A percentile compares a stretch with the other conserved stretches of the same genome.
Evolutionary conservation across 1,140 invertebrate genomes (phyloP).

Genomic region (Elymnias hypermnestra): DNA sequence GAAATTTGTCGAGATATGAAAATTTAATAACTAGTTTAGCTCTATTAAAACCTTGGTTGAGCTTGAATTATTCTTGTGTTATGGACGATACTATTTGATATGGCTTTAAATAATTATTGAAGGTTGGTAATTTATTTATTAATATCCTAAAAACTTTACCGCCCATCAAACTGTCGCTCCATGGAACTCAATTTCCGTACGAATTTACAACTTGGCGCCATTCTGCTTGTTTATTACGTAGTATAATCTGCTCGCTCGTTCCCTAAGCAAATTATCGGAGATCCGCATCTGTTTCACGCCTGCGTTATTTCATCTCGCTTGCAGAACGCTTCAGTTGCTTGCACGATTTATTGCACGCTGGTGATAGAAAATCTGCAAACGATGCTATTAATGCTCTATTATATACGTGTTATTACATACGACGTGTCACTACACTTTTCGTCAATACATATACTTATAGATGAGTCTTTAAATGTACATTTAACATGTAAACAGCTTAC

Average conservation of each 20-base stretch:
- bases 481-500: no score
- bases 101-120: no score
- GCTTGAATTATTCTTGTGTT: no score
- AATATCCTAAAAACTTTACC: background rate
- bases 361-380: slow-evolving; percentile 13
- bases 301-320: slow-evolving; percentile 13
- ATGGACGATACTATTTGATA: no score
- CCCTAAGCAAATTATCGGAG: slow-evolving; percentile 19
- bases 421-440: no score
- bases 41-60: no score
- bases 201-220: slow-evolving; percentile 21
- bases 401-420: background rate
- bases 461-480: no score
- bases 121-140: no score
- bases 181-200: slow-evolving; percentile 3
- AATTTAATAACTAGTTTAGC: no score
- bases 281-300: slow-evolving; percentile 21
- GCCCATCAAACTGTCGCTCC: background rate
- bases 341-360: slow-evolving; percentile 3
- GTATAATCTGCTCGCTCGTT: slow-evolving; percentile 17
- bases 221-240: slow-evolving; percentile 18
- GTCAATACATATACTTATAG: no score
- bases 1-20: no score
- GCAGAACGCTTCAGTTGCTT: slow-evolving; percentile 2
- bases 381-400: background rate